Conservation (phyloP, 2,888 invertebrate species). For the Proisotoma minuta region DNA sequence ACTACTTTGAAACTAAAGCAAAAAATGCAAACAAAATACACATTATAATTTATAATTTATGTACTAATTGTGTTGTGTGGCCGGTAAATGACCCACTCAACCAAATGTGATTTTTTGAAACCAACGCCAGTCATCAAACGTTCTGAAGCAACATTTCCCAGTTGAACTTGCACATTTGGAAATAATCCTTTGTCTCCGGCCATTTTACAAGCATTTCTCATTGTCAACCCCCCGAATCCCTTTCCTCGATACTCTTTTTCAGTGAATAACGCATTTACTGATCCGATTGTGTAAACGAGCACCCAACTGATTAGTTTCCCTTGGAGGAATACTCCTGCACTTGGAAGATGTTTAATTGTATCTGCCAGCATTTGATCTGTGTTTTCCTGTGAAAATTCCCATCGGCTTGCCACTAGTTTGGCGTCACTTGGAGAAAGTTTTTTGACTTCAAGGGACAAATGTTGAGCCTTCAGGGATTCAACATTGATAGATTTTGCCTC, state of each 20-base stretch:
- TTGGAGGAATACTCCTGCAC: slow-evolving; percentile 7
- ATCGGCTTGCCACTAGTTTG: not conserved
- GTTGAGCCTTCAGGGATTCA: not conserved
- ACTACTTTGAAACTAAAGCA: too few relatives aligned
- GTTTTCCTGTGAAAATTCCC: not conserved
- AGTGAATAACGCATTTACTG: slow-evolving; percentile 10
- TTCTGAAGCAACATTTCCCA: not conserved
- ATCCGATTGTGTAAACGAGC: slow-evolving; percentile 2
- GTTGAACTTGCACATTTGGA: slow-evolving; percentile 7
- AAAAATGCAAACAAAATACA: too few relatives aligned
- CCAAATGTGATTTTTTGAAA: not conserved
- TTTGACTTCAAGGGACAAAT: not conserved
- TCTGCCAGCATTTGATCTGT: not conserved
- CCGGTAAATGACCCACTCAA: slow-evolving; percentile 6
- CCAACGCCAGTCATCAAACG: not conserved
- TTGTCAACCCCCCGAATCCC: slow-evolving; percentile 1
- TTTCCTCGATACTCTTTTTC: not conserved
- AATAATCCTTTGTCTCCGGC: not conserved
- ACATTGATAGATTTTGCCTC: not conserved
- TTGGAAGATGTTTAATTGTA: not conserved
- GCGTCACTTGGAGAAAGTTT: not conserved
- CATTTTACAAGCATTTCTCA: slow-evolving; percentile 6
- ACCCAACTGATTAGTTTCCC: not conserved
- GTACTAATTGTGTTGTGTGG: too few relatives aligned
- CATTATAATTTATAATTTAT: too few relatives aligned